phyloP scores from a whole-genome alignment of 2,113 vertebrate species.

The Phalacrocorax pelagicus region DNA sequence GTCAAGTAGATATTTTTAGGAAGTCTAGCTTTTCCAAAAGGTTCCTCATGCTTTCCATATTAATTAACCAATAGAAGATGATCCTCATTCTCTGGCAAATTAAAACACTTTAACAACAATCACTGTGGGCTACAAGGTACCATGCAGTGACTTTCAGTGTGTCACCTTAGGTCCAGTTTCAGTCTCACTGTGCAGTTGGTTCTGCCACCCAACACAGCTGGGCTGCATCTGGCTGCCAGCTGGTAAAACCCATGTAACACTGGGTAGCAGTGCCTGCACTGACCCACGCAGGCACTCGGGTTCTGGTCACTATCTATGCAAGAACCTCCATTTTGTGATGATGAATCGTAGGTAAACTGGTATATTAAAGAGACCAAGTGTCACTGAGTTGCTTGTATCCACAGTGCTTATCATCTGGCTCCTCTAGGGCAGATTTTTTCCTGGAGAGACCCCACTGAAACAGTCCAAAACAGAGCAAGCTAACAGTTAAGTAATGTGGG shows the following conservation, averaged over 20 bases:
- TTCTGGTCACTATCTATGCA: background rate
- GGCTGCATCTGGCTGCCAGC: background rate
- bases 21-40: background rate
- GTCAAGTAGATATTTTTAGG: background rate
- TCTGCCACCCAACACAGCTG: background rate
- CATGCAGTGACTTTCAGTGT: background rate
- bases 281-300: background rate
- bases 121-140: background rate
- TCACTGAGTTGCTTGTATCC: background rate
- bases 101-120: background rate
- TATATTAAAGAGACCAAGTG: background rate
- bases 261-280: background rate
- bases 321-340: background rate
- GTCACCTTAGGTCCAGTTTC: background rate
- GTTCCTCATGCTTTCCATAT: conserved; percentile 5
- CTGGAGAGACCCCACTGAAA: background rate
- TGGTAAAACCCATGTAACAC: background rate
- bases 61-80: background rate
- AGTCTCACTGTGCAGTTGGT: background rate
- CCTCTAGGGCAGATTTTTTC: background rate
- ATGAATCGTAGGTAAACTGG: background rate
- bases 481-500: background rate
- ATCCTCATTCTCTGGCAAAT: background rate
- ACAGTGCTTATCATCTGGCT: background rate
- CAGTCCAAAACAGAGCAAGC: background rate